Evolutionary conservation across 2,888 invertebrate genomes (phyloP), one percentile per base, ranked within the genome.

Genomic region (Eretmocerus hayati): DNA sequence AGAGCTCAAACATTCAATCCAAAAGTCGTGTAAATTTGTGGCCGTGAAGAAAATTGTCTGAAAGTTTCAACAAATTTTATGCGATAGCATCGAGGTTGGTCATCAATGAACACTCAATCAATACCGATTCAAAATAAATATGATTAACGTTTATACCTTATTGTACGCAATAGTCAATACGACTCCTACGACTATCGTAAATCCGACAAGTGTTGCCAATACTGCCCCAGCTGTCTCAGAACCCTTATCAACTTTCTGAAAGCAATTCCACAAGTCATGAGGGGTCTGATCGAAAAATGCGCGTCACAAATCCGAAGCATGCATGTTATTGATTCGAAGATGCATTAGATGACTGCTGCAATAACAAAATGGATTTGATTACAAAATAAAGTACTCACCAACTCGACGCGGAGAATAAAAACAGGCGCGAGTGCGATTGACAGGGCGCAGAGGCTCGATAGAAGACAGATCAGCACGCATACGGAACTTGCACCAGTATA

Each of bases 31-130:
- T 35, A 81, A 66, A 6, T 61, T 64, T 42, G 69, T 75, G 5
- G 79, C 75, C 5, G 79, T 80, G 51, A 63, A 63, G 31, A 76
- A 62, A 5, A 74, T 66, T n/a, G 60, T 59, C 66, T 66, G 48
- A 30, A 56, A 56, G 45, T 31, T 32, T 16, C 15, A 38, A 41
- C 21, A 15, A 19, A 42, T 21, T 15, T 15, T 18, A 22, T 26
- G 26, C n/a, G n/a, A n/a, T n/a, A n/a, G n/a, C n/a, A n/a, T n/a
- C n/a, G n/a, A n/a, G n/a, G n/a, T n/a, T n/a, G 11, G 26, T 26
- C 26, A 26, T 26, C 11, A 30, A 30, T 30, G 8, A 30, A 30
- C 13, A 30, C 8, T 30, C 30, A 30, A 30, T 15, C 11, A 35
- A 35, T 35, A 16, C 2, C 13, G 16, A 16, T 35, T 35, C 16